phyloP scores from a whole-genome alignment of 2,113 vertebrate genomes.

The Perca fluviatilis region DNA sequence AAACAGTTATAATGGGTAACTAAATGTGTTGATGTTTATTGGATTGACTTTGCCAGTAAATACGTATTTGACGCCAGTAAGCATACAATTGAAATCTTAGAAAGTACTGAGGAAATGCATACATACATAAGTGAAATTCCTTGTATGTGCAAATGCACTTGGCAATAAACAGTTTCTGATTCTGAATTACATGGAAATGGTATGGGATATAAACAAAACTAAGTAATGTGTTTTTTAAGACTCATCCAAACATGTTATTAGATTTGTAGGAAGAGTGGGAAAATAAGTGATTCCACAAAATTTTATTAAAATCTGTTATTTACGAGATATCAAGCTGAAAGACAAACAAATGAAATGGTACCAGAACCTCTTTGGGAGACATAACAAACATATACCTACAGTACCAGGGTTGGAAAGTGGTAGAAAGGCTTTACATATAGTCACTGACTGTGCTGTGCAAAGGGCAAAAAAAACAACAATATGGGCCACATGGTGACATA shows the following conservation, averaged over 20 bases:
- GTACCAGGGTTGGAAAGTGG: neutral
- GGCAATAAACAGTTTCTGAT: too few species aligned
- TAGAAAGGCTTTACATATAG: neutral
- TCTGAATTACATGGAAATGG: neutral
- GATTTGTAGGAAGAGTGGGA: neutral
- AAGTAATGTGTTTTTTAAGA: neutral
- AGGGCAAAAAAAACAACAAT: neutral
- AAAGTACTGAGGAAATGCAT: neutral
- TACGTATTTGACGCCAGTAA: neutral
- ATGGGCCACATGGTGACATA: conserved; percentile 16
- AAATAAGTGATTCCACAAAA: neutral
- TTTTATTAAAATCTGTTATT: too few species aligned
- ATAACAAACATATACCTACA: too few species aligned
- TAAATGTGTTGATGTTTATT: neutral
- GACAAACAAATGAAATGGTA: neutral
- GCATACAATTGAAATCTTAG: neutral
- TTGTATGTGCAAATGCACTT: too few species aligned
- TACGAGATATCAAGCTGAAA: neutral
- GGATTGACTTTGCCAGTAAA: neutral
- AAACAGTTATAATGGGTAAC: neutral
- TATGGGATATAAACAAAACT: neutral
- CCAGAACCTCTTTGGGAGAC: neutral
- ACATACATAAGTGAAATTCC: too few species aligned
- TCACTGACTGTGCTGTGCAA: neutral
- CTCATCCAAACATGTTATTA: neutral